Base-by-base conservation (phyloP, 2,888 invertebrate genomes). In the Rhagonycha fulva region DNA sequence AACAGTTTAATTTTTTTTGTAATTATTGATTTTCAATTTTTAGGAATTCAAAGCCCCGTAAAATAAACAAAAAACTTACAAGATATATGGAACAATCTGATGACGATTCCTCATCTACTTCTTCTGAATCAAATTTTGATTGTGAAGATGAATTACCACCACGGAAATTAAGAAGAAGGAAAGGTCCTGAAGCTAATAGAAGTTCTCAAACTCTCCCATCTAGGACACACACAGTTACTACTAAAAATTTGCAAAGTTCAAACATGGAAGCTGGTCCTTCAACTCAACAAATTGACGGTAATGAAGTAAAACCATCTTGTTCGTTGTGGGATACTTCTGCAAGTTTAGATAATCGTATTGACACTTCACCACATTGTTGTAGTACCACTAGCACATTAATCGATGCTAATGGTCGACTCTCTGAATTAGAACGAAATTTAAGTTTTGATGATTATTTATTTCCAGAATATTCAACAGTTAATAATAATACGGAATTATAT, bases 61-160 rank as follows among this genome's bases (percentile, higher is more conserved):
- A 47, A 47, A 10, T 47, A 47, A 47, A n/a, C 32, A 32, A 32
- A n/a, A n/a, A 47, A 7, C 47, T 7, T n/a, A n/a, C 9, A n/a
- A 47, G 47, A 3, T 47, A 47, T 47, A 47, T 47, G 47, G n/a
- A 47, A n/a, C n/a, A 47, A n/a, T 47, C 47, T n/a, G n/a, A 47
- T n/a, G 47, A 47, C n/a, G 32, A 32, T n/a, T 12, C 32, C 32
- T 47, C 47, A 2, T 47, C 47, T 4, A n/a, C 47, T n/a, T n/a
- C 47, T 47, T 47, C 47, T 47, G 47, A n/a, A 7, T 47, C n/a
- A 47, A 47, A 47, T n/a, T n/a, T n/a, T n/a, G 74, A 74, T 70
- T 70, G 72, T 5, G 77, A 77, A 32, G 77, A 77, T 32, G 74
- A 70, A 67, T 23, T 77, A 62, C 77, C 77, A 12, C 14, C 75